A percentile compares a stretch with the other conserved stretches of the same genome.
Conservation (phyloP, 2,797 vertebrate species). For the Lepidocolaptes lacrymiger region DNA sequence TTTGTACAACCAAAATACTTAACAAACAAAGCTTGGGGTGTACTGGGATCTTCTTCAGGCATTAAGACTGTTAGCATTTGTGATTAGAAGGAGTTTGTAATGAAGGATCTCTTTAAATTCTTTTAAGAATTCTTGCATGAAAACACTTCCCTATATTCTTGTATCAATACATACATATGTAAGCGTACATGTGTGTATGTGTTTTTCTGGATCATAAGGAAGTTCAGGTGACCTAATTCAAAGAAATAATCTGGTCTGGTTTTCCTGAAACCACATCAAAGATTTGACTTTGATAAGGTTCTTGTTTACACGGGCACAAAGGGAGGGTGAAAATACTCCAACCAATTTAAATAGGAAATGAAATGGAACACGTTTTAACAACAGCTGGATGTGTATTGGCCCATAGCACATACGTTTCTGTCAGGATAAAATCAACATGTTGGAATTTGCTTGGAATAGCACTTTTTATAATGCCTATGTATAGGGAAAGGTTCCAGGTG, state of each 20-base stretch:
- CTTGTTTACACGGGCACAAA: background rate
- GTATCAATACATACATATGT: background rate
- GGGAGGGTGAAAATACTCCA: background rate
- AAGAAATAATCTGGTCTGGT: background rate
- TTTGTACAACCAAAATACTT: background rate
- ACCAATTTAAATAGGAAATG: background rate
- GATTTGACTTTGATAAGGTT: background rate
- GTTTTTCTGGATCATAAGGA: background rate
- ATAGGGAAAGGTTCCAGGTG: background rate
- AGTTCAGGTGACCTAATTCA: background rate
- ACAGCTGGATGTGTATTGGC: background rate
- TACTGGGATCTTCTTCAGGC: background rate
- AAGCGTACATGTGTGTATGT: background rate
- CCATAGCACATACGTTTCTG: background rate
- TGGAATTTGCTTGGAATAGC: conserved; percentile 1
- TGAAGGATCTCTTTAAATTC: background rate
- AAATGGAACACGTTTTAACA: background rate
- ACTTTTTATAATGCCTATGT: background rate
- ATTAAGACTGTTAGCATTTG: background rate
- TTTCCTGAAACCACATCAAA: background rate
- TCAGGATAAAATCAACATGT: conserved; percentile 1
- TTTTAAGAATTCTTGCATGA: background rate
- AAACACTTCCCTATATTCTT: background rate
- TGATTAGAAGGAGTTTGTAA: background rate
- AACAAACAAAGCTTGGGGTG: background rate